Evolutionary conservation across 2,113 vertebrate genomes (phyloP).

Genomic region (Oreamnos americanus): DNA sequence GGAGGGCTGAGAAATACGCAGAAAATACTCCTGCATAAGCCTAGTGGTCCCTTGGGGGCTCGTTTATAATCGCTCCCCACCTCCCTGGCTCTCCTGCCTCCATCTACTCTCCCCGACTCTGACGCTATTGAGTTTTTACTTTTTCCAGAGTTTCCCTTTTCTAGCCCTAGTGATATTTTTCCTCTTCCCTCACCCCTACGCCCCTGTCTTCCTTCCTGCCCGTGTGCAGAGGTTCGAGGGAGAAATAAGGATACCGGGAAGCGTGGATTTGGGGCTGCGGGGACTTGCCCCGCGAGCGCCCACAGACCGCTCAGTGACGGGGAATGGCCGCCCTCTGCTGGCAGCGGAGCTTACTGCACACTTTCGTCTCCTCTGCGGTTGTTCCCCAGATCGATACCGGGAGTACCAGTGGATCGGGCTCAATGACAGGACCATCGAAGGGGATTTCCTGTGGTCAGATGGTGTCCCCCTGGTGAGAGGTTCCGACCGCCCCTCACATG

Average conservation of each 20-base stretch:
- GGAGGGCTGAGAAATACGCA: neutral
- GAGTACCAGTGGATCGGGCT: slow-evolving; percentile 97
- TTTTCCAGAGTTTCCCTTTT: neutral
- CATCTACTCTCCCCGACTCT: neutral
- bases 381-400: slow-evolving; percentile 84
- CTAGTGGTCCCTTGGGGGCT: neutral
- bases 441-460: slow-evolving; percentile 96
- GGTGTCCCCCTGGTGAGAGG: slow-evolving; percentile 91
- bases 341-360: neutral
- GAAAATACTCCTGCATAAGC: neutral
- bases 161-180: neutral
- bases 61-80: neutral
- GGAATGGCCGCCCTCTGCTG: slow-evolving; percentile 41
- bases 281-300: neutral
- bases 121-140: neutral
- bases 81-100: neutral
- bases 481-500: neutral
- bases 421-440: slow-evolving; percentile 94
- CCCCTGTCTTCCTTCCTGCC: neutral
- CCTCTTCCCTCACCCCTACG: neutral
- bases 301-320: neutral
- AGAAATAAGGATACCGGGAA: neutral
- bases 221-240: neutral
- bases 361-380: neutral
- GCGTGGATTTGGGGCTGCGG: neutral